These are phyloP conservation scores for Aromia moschata DNA, from an alignment of 2,888 invertebrate species.

Conservation along the genomic window DNA sequence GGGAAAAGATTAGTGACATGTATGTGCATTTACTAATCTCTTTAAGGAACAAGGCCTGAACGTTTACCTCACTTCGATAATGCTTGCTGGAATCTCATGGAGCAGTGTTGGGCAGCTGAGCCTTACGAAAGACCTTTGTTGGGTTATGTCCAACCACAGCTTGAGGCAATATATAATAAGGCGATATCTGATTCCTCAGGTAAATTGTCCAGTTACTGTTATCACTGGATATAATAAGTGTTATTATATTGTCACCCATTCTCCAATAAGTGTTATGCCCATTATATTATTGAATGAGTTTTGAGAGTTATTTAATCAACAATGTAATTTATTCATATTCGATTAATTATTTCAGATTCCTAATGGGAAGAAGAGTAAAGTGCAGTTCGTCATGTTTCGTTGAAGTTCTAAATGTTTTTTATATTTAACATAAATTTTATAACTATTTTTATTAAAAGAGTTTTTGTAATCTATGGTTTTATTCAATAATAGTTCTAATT, in stretches of 20 bases:
- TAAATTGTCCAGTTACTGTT: constrained; percentile 20
- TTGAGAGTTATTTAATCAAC: too few species aligned
- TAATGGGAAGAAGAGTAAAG: constrained; percentile 17
- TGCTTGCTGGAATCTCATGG: constrained; percentile 86
- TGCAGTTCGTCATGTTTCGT: constrained; percentile 13
- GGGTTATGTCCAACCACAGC: constrained; percentile 77
- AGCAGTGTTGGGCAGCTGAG: constrained; percentile 84
- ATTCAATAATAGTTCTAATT: too few species aligned
- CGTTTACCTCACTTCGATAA: constrained; percentile 77
- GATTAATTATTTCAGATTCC: constrained; percentile 24
- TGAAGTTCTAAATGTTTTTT: constrained; percentile 20
- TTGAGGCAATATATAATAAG: constrained; percentile 66
- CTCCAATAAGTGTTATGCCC: too few species aligned
- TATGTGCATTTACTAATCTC: constrained; percentile 15
- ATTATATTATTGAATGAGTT: too few species aligned
- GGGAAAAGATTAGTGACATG: too few species aligned
- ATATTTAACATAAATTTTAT: constrained; percentile 21
- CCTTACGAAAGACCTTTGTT: constrained; percentile 78
- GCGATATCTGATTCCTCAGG: constrained; percentile 34
- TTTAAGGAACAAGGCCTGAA: constrained; percentile 82
- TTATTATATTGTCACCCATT: too few species aligned
- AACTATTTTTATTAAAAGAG: constrained; percentile 19
- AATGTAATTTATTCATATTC: neutral
- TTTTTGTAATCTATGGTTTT: too few species aligned
- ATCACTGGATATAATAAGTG: too few species aligned